These are phyloP conservation scores for Proterorhinus semilunaris DNA, from an alignment of 2,113 vertebrate species.

Conservation along the genomic window DNA sequence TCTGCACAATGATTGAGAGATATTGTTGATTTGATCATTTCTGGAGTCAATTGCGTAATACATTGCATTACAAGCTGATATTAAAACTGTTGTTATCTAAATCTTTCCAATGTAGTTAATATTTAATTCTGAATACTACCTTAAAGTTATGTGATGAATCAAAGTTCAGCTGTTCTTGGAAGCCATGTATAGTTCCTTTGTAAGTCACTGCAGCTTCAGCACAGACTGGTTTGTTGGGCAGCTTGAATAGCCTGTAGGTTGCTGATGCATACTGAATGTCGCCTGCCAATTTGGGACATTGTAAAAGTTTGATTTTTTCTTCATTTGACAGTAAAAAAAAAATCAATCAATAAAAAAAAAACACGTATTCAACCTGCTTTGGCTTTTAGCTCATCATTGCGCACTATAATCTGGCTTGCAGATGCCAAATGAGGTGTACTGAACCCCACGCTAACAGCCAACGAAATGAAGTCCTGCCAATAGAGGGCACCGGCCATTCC, in stretches of 20 bases:
- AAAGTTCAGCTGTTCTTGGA: slow-evolving; percentile 62
- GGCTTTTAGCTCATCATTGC: slow-evolving; percentile 64
- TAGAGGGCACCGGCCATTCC: slow-evolving; percentile 72
- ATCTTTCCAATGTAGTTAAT: background rate
- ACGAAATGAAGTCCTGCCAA: slow-evolving; percentile 66
- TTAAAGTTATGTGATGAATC: slow-evolving; percentile 70
- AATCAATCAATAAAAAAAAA: background rate
- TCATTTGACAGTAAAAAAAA: background rate
- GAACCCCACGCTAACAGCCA: slow-evolving; percentile 68
- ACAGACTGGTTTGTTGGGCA: slow-evolving; percentile 40
- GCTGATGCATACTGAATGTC: slow-evolving; percentile 69
- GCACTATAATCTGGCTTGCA: slow-evolving; percentile 61
- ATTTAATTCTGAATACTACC: slow-evolving; percentile 43
- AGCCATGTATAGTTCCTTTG: slow-evolving; percentile 65
- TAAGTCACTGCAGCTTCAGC: slow-evolving; percentile 60
- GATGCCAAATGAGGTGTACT: slow-evolving; percentile 66
- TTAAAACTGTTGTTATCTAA: background rate
- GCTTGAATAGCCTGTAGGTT: slow-evolving; percentile 74
- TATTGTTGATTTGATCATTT: background rate
- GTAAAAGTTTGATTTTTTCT: background rate
- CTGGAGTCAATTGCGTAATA: background rate
- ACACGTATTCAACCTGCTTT: slow-evolving; percentile 63
- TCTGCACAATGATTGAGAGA: slow-evolving; percentile 41
- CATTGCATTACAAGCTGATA: background rate
- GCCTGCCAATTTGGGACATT: slow-evolving; percentile 42